phyloP scores from a whole-genome alignment of 2,797 vertebrate genomes.

The Acanthis flammea region DNA sequence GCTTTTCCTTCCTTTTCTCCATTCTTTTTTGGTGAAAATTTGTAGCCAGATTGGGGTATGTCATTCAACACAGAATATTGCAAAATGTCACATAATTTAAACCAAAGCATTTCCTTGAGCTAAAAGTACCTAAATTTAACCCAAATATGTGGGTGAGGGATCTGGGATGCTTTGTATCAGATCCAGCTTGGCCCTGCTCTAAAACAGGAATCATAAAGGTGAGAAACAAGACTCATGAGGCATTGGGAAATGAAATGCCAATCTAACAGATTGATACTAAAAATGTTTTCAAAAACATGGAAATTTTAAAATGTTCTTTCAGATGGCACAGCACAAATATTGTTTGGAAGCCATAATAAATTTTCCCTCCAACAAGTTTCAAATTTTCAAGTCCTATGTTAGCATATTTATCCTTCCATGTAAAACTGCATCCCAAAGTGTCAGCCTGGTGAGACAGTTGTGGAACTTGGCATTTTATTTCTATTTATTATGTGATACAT shows the following conservation, averaged over 20 bases:
- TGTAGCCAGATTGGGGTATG: not conserved
- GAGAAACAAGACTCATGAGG: not conserved
- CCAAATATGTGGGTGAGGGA: not conserved
- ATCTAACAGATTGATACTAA: not conserved
- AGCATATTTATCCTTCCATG: not conserved
- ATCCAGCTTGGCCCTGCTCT: not conserved
- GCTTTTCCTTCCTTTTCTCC: not conserved
- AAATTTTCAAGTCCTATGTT: not conserved
- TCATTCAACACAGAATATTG: not conserved
- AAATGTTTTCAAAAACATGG: not conserved
- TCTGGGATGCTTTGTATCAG: not conserved
- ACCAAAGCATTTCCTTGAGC: not conserved
- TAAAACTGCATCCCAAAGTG: not conserved
- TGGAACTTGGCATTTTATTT: not conserved
- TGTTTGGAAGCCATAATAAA: not conserved
- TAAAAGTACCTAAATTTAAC: not conserved
- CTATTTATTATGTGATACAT: not conserved
- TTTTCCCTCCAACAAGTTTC: not conserved
- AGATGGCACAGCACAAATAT: not conserved
- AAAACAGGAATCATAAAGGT: not conserved
- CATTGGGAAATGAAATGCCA: not conserved
- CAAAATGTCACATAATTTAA: not conserved
- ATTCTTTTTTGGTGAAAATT: not conserved
- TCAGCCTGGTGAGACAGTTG: not conserved
- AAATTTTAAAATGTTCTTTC: not conserved